Conservation (phyloP, 2,797 vertebrate genomes). For the Pteropus rufus region DNA sequence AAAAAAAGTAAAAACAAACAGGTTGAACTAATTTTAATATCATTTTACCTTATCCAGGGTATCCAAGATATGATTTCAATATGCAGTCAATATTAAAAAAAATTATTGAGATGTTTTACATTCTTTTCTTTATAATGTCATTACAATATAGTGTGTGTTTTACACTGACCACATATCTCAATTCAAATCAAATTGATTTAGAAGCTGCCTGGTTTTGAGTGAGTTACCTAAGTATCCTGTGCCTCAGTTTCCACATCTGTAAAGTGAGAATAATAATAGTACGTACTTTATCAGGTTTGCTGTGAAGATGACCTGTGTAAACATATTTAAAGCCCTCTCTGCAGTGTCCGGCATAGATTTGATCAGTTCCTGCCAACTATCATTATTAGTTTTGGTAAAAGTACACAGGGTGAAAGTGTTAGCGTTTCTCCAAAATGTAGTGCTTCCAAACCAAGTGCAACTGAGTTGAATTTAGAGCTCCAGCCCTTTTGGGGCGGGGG, state of each 20-base stretch:
- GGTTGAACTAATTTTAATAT: background rate
- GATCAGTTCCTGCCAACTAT: background rate
- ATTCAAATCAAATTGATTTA: background rate
- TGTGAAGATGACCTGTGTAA: background rate
- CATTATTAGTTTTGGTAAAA: constrained; percentile 11
- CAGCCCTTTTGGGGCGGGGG: background rate
- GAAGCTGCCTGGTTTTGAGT: background rate
- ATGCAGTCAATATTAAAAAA: background rate
- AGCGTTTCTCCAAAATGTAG: constrained; percentile 8
- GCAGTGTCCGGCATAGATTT: background rate
- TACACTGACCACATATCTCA: background rate
- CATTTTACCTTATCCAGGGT: background rate
- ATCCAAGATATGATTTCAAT: background rate
- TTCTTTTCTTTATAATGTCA: background rate
- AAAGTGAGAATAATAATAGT: background rate
- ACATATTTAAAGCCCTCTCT: background rate
- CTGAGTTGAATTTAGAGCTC: background rate
- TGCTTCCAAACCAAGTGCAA: constrained; percentile 12
- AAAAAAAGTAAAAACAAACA: background rate
- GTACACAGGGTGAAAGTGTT: background rate
- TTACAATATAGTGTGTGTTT: background rate
- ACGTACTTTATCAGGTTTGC: background rate
- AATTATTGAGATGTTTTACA: background rate
- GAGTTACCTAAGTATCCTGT: background rate
- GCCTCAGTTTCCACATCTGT: background rate